A percentile compares a stretch with the other conserved stretches of the same genome.
These are phyloP conservation scores for Cyclargus thomasi DNA, from an alignment of 1,140 invertebrate genomes.

Conservation along the genomic window DNA sequence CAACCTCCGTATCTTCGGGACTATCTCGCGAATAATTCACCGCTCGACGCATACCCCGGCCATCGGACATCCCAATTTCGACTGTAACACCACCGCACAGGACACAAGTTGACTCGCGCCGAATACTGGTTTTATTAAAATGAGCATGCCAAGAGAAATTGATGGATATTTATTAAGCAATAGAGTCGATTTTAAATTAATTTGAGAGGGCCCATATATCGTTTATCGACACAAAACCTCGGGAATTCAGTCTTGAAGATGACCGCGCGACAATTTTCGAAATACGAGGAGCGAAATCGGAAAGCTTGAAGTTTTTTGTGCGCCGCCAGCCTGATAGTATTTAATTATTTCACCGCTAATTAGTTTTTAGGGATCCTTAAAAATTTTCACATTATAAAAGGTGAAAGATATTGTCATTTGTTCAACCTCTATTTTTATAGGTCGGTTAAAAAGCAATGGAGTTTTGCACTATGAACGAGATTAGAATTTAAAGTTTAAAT, in stretches of 20 bases:
- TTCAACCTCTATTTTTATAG: no score
- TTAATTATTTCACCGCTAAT: constrained; percentile 68
- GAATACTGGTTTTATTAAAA: constrained; percentile 15
- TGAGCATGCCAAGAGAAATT: constrained; percentile 11
- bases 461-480: no score
- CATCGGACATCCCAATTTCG: constrained; percentile 21
- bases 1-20: constrained; percentile 54
- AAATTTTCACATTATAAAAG: background rate
- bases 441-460: no score
- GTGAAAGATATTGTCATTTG: background rate
- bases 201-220: constrained; percentile 28
- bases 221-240: constrained; percentile 30
- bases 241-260: constrained; percentile 53
- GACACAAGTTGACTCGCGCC: constrained; percentile 8
- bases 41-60: constrained; percentile 38
- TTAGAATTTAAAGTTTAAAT: no score
- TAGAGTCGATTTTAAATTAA: constrained; percentile 18
- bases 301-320: constrained; percentile 60
- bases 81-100: constrained; percentile 20
- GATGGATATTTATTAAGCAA: constrained; percentile 16
- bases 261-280: constrained; percentile 65
- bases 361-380: constrained; percentile 48
- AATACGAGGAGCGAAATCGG: constrained; percentile 68
- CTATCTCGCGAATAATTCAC: constrained; percentile 69
- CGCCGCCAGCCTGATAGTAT: constrained; percentile 46